phyloP scores from a whole-genome alignment of 2,113 vertebrate species.

The Syngnathus floridae region DNA sequence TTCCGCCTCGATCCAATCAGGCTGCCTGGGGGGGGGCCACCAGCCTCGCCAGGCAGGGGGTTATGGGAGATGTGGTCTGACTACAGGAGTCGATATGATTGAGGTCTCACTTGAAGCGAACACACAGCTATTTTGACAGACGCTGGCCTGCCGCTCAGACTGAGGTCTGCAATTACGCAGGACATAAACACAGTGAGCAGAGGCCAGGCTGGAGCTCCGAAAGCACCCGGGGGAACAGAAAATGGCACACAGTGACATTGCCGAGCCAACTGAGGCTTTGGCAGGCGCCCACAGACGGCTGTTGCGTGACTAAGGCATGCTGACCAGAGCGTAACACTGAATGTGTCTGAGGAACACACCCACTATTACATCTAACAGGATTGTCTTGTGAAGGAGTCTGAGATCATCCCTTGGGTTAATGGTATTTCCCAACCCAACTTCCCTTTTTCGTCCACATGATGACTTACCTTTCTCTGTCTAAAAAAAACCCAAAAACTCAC shows the following conservation, averaged over 20 bases:
- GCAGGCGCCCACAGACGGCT: conserved; percentile 39
- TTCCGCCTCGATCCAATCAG: conserved; percentile 41
- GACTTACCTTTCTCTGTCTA: conserved; percentile 17
- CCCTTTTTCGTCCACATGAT: conserved; percentile 7
- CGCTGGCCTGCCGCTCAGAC: conserved; percentile 59
- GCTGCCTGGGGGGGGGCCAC: conserved; percentile 21
- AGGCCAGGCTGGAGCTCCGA: conserved; percentile 39
- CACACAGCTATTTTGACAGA: conserved; percentile 64
- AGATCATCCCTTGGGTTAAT: not conserved
- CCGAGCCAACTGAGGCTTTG: conserved; percentile 47
- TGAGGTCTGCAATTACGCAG: conserved; percentile 69
- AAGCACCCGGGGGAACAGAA: conserved; percentile 55
- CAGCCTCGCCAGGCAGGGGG: conserved; percentile 37
- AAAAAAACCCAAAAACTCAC: not conserved
- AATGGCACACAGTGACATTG: conserved; percentile 32
- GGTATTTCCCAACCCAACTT: not conserved
- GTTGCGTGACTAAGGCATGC: conserved; percentile 52
- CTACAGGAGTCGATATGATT: conserved; percentile 60
- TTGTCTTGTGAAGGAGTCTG: conserved; percentile 11
- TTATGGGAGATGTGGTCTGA: conserved; percentile 46
- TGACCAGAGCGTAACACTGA: conserved; percentile 19
- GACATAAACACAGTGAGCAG: conserved; percentile 61
- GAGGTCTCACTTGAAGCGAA: conserved; percentile 46
- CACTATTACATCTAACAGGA: conserved; percentile 9
- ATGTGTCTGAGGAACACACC: conserved; percentile 21